Evolutionary conservation across 2,888 invertebrate species (phyloP).

Genomic region (Oligia fasciuncula): DNA sequence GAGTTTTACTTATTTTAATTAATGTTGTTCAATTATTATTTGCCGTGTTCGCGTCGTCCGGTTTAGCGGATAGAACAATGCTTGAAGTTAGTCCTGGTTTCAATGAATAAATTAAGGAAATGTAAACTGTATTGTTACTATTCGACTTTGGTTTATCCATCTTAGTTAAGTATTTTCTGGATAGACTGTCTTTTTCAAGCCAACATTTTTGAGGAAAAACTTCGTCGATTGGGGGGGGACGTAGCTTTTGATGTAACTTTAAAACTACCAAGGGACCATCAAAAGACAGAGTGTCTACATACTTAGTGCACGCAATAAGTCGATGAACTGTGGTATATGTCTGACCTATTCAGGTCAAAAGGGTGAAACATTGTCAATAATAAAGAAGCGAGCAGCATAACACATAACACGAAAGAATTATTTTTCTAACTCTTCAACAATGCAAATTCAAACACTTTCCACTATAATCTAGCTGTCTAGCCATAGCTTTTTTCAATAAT

Average conservation of each 20-base stretch:
- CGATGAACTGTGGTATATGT: slow-evolving; percentile 3
- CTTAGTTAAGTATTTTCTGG: not conserved
- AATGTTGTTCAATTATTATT: slow-evolving; percentile 49
- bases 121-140: slow-evolving; percentile 19
- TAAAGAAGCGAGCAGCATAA: not conserved
- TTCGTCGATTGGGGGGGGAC: not conserved
- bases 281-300: not conserved
- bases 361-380: slow-evolving; percentile 8
- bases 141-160: slow-evolving; percentile 3
- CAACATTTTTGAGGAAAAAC: not conserved
- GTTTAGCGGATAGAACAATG: slow-evolving; percentile 25
- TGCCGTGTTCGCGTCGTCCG: slow-evolving; percentile 25
- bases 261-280: slow-evolving; percentile 1
- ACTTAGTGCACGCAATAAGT: not conserved
- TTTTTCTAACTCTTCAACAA: not conserved
- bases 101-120: slow-evolving; percentile 49
- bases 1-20: slow-evolving; percentile 58
- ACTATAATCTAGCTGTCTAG: not conserved
- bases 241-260: not conserved
- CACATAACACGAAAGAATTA: not conserved
- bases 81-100: slow-evolving; percentile 37
- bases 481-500: not conserved
- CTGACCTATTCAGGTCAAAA: slow-evolving; percentile 2
- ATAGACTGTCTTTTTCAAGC: not conserved
- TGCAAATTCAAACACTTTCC: not conserved